These are phyloP conservation scores for Cheilosia pagana DNA, from an alignment of 2,888 invertebrate genomes.

Conservation along the genomic window DNA sequence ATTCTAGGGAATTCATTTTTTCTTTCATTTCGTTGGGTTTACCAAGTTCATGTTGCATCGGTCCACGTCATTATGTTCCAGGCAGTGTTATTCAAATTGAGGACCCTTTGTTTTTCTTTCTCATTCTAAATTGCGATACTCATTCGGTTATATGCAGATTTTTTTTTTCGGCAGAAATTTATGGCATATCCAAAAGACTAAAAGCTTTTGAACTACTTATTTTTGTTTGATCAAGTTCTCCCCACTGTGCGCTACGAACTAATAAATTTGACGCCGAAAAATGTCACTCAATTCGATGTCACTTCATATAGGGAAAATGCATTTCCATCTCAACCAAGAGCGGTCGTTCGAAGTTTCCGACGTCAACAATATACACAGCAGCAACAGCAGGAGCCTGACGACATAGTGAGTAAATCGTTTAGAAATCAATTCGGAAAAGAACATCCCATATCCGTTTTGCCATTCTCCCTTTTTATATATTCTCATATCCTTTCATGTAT, in stretches of 20 bases:
- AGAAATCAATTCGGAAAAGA: conserved; percentile 52
- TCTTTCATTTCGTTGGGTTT: no score
- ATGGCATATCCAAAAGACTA: no score
- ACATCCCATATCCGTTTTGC: conserved; percentile 58
- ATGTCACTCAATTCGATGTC: conserved; percentile 34
- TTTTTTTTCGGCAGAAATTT: no score
- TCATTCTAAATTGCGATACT: no score
- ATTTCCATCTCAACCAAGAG: conserved; percentile 18
- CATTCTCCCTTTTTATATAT: conserved; percentile 46
- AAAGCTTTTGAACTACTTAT: no score
- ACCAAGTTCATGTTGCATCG: no score
- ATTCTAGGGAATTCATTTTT: no score
- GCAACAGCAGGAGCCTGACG: conserved; percentile 14
- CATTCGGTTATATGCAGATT: no score
- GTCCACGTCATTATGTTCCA: no score
- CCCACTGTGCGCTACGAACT: neutral
- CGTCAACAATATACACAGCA: neutral
- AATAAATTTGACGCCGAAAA: neutral
- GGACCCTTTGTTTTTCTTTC: no score
- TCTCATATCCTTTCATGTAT: conserved; percentile 34
- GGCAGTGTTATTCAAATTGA: no score
- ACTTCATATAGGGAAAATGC: conserved; percentile 29
- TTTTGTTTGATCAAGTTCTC: neutral
- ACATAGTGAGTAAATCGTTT: conserved; percentile 48
- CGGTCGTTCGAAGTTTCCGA: neutral